Conservation (phyloP, 2,113 vertebrate species). For the Vulpes vulpes region DNA sequence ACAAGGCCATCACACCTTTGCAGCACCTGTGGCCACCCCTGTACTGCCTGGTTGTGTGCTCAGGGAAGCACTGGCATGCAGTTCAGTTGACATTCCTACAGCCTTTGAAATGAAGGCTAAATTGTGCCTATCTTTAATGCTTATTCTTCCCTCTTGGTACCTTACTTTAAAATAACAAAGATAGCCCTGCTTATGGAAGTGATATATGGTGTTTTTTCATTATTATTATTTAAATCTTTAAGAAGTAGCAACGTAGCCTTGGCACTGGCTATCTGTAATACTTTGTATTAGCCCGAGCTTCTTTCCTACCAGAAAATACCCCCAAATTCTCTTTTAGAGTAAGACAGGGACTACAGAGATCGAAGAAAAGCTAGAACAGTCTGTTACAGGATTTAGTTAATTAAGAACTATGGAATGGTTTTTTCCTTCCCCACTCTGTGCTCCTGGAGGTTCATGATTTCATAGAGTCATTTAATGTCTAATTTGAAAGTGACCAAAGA, state of each 20-base stretch:
- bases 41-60: background rate
- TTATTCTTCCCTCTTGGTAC: background rate
- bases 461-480: background rate
- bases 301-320: background rate
- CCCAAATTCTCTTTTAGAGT: background rate
- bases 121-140: background rate
- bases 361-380: background rate
- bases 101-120: background rate
- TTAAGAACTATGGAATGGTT: background rate
- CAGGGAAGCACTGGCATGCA: background rate
- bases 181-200: background rate
- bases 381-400: background rate
- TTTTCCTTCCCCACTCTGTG: background rate
- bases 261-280: background rate
- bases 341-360: background rate
- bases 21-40: fast-evolving
- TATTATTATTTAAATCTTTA: background rate
- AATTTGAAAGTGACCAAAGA: background rate
- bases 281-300: background rate
- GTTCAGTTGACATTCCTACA: background rate
- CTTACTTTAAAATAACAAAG: background rate
- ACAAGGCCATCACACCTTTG: background rate
- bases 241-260: background rate
- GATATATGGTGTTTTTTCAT: background rate
- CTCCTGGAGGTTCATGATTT: conserved; percentile 9